A percentile compares a stretch with the other conserved stretches of the same genome.
Conservation (phyloP, 2,797 vertebrate genomes). For the Sparus aurata region DNA sequence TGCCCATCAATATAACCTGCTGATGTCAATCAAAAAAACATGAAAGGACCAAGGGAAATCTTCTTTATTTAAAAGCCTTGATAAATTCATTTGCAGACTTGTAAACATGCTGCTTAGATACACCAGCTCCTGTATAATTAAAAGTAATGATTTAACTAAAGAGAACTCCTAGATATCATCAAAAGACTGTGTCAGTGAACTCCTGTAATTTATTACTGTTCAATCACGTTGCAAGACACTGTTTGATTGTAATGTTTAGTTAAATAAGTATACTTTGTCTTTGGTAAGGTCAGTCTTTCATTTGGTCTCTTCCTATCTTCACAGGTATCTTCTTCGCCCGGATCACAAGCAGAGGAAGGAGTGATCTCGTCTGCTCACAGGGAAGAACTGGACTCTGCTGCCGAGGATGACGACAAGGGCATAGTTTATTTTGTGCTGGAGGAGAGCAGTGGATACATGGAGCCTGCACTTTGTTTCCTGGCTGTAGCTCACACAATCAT, state of each 20-base stretch:
- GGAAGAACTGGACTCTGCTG: constrained; percentile 32
- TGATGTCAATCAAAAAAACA: background rate
- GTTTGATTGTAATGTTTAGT: background rate
- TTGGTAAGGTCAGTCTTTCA: background rate
- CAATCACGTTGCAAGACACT: background rate
- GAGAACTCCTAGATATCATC: background rate
- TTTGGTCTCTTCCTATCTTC: constrained; percentile 12
- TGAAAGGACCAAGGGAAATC: background rate
- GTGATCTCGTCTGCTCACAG: constrained; percentile 22
- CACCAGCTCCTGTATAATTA: background rate
- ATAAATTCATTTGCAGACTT: background rate
- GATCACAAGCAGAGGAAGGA: constrained; percentile 80
- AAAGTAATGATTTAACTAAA: background rate
- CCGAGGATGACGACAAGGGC: constrained; percentile 51
- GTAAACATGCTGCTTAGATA: background rate
- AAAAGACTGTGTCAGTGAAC: background rate
- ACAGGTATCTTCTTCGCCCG: constrained; percentile 88
- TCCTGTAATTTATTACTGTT: background rate
- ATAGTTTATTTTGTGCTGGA: constrained; percentile 90
- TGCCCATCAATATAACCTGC: background rate
- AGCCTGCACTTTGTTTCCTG: constrained; percentile 87
- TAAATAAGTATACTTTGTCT: background rate
- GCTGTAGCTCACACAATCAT: constrained; percentile 92
- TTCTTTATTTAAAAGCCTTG: background rate
- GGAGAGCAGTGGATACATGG: constrained; percentile 87